phyloP scores from a whole-genome alignment of 1,140 invertebrate genomes.

The Pogonomyrmex californicus region DNA sequence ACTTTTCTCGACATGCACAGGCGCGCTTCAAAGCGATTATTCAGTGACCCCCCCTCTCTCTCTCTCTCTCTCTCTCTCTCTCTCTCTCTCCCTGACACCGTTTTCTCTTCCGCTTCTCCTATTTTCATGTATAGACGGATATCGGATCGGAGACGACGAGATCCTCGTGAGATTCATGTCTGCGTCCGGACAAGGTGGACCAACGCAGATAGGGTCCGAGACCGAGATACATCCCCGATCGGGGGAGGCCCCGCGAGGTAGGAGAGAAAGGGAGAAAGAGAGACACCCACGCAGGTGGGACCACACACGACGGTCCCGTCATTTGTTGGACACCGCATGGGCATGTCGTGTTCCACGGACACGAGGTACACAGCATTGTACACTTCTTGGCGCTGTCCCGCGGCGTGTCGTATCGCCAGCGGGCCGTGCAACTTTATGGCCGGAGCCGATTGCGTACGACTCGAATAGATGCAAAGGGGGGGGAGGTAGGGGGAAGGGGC shows the following conservation, averaged over 20 bases:
- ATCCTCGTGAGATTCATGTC: conserved; percentile 71
- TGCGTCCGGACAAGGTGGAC: conserved; percentile 68
- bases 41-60: neutral
- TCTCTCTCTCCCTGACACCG: neutral
- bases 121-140: conserved; percentile 71
- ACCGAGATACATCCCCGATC: conserved; percentile 42
- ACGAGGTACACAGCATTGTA: conserved; percentile 81
- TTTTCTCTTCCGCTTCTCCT: conserved; percentile 48
- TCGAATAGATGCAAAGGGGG: conserved; percentile 71
- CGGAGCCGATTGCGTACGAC: conserved; percentile 81
- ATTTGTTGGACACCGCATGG: conserved; percentile 85
- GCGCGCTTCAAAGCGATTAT: neutral
- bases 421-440: conserved; percentile 80
- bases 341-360: conserved; percentile 82
- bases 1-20: neutral
- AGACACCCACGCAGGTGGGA: conserved; percentile 85
- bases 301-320: conserved; percentile 86
- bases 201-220: conserved; percentile 65
- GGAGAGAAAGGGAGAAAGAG: conserved; percentile 64
- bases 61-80: too few relatives aligned
- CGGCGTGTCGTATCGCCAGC: conserved; percentile 80
- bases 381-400: conserved; percentile 82
- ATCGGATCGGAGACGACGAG: conserved; percentile 68
- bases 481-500: conserved; percentile 1
- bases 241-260: conserved; percentile 40